Evolutionary conservation across 2,797 vertebrate genomes (phyloP), one percentile per base, ranked within the genome.

Genomic region (Coccyzus lansbergi): DNA sequence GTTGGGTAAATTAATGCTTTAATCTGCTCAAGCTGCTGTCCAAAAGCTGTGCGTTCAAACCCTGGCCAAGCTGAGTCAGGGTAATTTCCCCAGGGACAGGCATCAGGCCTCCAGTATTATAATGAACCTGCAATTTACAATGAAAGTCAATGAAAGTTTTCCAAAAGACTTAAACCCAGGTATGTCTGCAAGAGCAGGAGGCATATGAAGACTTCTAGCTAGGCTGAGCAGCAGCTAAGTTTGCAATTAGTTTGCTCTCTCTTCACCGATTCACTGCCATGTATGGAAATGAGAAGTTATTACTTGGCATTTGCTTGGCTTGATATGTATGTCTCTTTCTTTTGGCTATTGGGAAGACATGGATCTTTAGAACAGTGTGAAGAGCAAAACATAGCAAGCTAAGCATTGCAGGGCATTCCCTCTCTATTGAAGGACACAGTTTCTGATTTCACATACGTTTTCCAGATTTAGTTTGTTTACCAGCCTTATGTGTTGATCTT

Each of bases 271-370:
- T 87, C 56, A 68, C 60, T 87, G 38, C 65, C 59, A 29, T 4
- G 4, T 88, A 70, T 64, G 25, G 46, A 75, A 96, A 95, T 91
- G 87, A 92, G 92, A 96, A 93, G 68, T 91, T 95, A 95, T 92
- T 94, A 89, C 40, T 8, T 74, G 34, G 77, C 58, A 93, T 96
- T 97, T 96, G 89, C 71, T 91, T 71, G 82, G 91, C 96, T 96
- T 96, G 97, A 74, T 92, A 95, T 92, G 85, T 95, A 83, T 91
- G 94, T 89, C 56, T 95, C 59, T 93, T 95, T 96, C 94, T 96
- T 94, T 88, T 76, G 78, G 93, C 86, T 22, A 91, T 65, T 78
- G 77, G 46, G 82, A 65, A 87, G 75, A 79, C 69, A 69, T 68
- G 75, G 79, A 90, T 86, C 58, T 67, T 53, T 83, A 91, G 34